A percentile compares a stretch with the other conserved stretches of the same genome.
phyloP scores from a whole-genome alignment of 2,888 invertebrate genomes.

The Micoletzkya japonica region DNA sequence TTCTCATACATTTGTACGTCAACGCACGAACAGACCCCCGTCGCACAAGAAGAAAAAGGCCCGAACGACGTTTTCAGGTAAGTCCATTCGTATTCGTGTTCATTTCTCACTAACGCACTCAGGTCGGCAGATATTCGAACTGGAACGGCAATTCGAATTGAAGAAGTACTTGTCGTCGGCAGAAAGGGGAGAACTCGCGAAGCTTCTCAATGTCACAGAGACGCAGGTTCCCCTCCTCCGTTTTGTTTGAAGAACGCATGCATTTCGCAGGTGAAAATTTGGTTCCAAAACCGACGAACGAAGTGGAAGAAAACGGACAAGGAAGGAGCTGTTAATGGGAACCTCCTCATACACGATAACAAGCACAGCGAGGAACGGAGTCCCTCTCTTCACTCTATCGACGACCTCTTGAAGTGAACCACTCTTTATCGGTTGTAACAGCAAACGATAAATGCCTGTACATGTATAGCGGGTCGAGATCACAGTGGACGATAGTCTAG shows the following conservation, averaged over 20 bases:
- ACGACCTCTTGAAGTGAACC: no score
- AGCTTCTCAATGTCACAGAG: constrained; percentile 88
- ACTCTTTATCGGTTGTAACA: no score
- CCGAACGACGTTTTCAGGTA: constrained; percentile 17
- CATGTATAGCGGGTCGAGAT: neutral
- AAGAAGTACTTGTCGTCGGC: constrained; percentile 94
- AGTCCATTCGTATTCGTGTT: neutral
- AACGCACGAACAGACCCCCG: no score
- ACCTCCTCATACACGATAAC: no score
- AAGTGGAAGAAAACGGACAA: constrained; percentile 99
- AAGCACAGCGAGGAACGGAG: no score
- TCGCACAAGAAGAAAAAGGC: constrained; percentile 29
- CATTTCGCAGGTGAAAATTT: constrained; percentile 77
- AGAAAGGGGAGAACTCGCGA: constrained; percentile 91
- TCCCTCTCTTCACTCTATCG: no score
- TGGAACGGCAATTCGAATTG: constrained; percentile 90
- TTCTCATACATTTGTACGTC: no score
- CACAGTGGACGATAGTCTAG: neutral
- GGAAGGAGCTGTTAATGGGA: constrained; percentile 69
- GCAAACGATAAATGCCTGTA: no score
- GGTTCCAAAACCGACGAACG: constrained; percentile 93
- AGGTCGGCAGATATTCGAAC: constrained; percentile 75
- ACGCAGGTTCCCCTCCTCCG: constrained; percentile 77
- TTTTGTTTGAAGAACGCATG: neutral
- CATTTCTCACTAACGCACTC: neutral